Evolutionary conservation across 2,113 vertebrate species (phyloP), one percentile per base, ranked within the genome.

Genomic region (Choloepus hoffmanni): DNA sequence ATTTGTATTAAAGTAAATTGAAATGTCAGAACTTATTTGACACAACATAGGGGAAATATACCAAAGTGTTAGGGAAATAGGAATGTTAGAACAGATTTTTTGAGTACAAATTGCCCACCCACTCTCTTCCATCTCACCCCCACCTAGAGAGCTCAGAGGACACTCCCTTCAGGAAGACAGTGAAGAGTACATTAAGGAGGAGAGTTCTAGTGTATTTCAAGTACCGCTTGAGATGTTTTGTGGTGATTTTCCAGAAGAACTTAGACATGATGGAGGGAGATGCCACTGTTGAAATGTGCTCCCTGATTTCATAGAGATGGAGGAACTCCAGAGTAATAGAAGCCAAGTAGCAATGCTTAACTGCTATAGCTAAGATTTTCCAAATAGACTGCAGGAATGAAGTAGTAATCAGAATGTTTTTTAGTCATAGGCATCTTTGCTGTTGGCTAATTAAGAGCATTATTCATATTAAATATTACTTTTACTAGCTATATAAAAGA

Each of bases 81-180:
- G 30, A 53, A 13, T 21, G 16, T 36, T 36, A 28, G 21, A 18
- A 6, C 0, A 84, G 23, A 45, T 74, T 74, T 93, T 36, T 48
- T 11, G 62, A 33, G 1, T 53, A 4, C 5, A 60, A 28, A 7
- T 0, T 21, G 7, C 28, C 13, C 30, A 40, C 8, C 2, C 18
- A 13, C 5, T 79, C 2, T 94, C 60, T 74, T 74, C 30, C 23
- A 26, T 26, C 30, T 73, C 8, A 11, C 1, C 60, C 2, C 9
- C 18, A 79, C n/a, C 11, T 7, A 28, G 26, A 48, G 2, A 11
- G 16, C 11, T 68, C 26, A 60, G 50, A 95, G 23, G 26, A 53
- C 7, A 12, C 0, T 60, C 0, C 45, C 18, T 77, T 83, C 53
- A 30, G 21, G 33, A 88, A 73, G 0, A 2, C 33, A 55, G 5